Base-by-base conservation (phyloP, 37 sponge, comb jelly and placozoan genomes). In the Lycopodina hypogea region DNA sequence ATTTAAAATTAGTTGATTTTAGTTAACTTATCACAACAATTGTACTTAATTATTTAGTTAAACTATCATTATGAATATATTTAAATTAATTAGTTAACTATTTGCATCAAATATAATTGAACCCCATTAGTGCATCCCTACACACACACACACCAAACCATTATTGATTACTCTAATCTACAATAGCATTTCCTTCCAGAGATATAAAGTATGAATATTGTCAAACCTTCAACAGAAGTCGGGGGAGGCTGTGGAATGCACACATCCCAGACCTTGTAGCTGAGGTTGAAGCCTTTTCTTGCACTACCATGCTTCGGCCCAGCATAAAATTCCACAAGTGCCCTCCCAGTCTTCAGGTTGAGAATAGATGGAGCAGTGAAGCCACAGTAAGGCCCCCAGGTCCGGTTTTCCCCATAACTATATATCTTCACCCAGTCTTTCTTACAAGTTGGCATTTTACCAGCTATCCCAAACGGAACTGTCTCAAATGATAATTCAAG, bases 351-450 rank as follows among this genome's bases (percentile, higher is more conserved):
- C 48, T 59, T 48, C 4, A 65, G 63, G 18, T 7, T 60, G 42
- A 81, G 33, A 14, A 21, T 1, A 36, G 19, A 15, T 12, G 72
- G 74, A 33, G 4, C 15, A 23, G 63, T 14, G 34, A 45, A 72
- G 19, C 53, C 19, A 73, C 74, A 71, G 52, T 42, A 81, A 19
- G 48, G 72, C 23, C 74, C 72, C 9, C 15, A 56, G 18, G 37
- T 38, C 34, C 18, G 42, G 24, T 69, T 32, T 1, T 18, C 8
- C 7, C 78, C 78, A 17, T 30, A 32, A 56, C 68, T 68, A 33
- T 28, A 60, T 35, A 81, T n/a, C 55, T 81, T 63, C 6, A 81
- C 29, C 52, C 64, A 71, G 48, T 72, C 82, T 52, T 39, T 63
- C 1, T 9, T 42, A 50, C 82, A 81, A 8, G 15, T 38, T 17